Evolutionary conservation across 2,113 vertebrate species (phyloP), one percentile per base, ranked within the genome.

Genomic region (Collichthys lucidus): DNA sequence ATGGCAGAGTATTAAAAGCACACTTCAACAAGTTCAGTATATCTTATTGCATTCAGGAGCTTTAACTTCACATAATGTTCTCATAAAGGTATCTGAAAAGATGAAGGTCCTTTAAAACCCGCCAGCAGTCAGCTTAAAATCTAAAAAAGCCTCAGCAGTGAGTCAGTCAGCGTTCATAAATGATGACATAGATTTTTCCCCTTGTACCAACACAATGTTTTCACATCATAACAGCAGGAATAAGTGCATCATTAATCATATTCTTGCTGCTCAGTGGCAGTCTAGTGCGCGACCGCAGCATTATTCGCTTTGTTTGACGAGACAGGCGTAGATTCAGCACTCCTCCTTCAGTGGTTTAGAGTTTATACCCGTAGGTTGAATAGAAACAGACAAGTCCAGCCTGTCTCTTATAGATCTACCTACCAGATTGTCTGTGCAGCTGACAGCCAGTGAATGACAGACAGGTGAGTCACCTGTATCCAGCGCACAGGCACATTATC

Each of bases 121-220:
- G 4, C 9, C 3, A 24, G 40, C 55, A 52, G 63, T 20, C 35
- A 22, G 49, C 63, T 55, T 59, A 61, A 62, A 64, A 17, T 63
- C 9, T 12, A 42, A 79, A 56, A 77, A 74, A 35, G 61, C 80
- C 67, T 78, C 74, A 64, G 59, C 52, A 52, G 68, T 65, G 59
- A 86, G 57, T 89, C 79, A 85, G 82, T 88, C 88, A 84, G 71
- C 12, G 8, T 29, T 56, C 74, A 71, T 66, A 71, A 74, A 56
- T 42, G 55, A 82, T 88, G 81, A 52, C n/a, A 67, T 50, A 68
- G 56, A 10, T 35, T 29, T 53, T 35, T 35, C 19, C 20, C 72
- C 35, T 75, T 46, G 64, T 29, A 61, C 53, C 61, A 80, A 82
- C 44, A 46, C 44, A 68, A 35, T 75, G 4, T 76, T 79, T 17